These are phyloP conservation scores for Hoplodrina ambigua DNA, from an alignment of 2,888 invertebrate species.

Conservation along the genomic window DNA sequence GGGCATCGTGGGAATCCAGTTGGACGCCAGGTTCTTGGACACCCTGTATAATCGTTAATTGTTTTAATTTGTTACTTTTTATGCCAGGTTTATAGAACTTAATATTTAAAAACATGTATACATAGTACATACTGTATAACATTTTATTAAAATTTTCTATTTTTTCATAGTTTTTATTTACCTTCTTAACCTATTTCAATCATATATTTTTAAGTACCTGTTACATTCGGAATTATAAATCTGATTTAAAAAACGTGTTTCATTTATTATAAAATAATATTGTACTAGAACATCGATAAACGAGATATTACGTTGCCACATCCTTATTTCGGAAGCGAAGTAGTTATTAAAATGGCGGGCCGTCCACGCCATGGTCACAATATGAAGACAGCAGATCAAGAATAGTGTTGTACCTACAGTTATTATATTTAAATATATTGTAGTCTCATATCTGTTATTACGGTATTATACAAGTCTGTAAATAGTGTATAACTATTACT, in stretches of 20 bases:
- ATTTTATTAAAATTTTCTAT: conserved; percentile 29
- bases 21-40: too few relatives aligned
- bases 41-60: too few relatives aligned
- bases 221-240: conserved; percentile 33
- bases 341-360: conserved; percentile 28
- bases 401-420: too few relatives aligned
- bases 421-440: too few relatives aligned
- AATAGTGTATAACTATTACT: conserved; percentile 30
- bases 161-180: conserved; percentile 32
- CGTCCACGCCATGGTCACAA: conserved; percentile 10
- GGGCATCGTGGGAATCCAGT: too few relatives aligned
- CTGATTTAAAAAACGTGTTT: conserved; percentile 28
- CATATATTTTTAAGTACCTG: too few relatives aligned
- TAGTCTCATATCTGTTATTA: conserved; percentile 8
- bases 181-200: too few relatives aligned
- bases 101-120: conserved; percentile 21
- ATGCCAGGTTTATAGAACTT: conserved; percentile 27
- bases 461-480: conserved; percentile 10
- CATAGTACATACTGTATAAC: conserved; percentile 23
- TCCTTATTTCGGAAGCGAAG: conserved; percentile 31
- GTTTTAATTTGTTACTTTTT: conserved; percentile 26
- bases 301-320: conserved; percentile 29
- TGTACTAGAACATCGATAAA: conserved; percentile 28
- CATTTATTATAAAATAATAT: conserved; percentile 34
- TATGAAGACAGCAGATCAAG: conserved; percentile 1